Evolutionary conservation across 2,113 vertebrate genomes (phyloP).

Genomic region (Strix aluco): DNA sequence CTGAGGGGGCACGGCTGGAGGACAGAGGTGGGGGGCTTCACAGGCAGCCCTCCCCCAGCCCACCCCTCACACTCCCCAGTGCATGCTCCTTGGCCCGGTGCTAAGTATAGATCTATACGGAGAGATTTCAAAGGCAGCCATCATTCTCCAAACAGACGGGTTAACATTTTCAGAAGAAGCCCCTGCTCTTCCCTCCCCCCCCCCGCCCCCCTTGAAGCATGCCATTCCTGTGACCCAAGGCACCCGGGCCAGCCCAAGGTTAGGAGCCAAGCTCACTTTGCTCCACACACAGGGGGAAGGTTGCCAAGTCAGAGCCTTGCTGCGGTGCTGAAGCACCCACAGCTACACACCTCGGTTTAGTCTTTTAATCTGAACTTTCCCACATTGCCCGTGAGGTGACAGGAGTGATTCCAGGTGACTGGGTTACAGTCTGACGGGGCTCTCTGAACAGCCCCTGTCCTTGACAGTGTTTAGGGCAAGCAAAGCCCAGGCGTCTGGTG

Average conservation of each 20-base stretch:
- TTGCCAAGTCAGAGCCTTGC: not conserved
- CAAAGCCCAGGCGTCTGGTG: not conserved
- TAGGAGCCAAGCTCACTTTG: conserved; percentile 37
- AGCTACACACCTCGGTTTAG: not conserved
- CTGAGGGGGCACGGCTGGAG: not conserved
- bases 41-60: not conserved
- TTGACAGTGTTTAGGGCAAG: not conserved
- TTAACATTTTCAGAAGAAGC: conserved; percentile 57
- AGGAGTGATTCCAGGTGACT: conserved; percentile 30
- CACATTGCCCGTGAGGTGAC: not conserved
- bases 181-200: not conserved
- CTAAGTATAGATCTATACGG: conserved; percentile 57
- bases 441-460: not conserved
- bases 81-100: not conserved
- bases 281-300: not conserved
- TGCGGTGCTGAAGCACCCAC: not conserved
- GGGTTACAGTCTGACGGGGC: not conserved
- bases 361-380: not conserved
- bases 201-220: conserved; percentile 30
- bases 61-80: not conserved
- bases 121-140: conserved; percentile 65
- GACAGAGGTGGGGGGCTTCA: conserved; percentile 39
- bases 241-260: conserved; percentile 52
- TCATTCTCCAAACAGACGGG: conserved; percentile 56
- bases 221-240: conserved; percentile 67